Evolutionary conservation across 2,888 invertebrate genomes (phyloP).

Genomic region (Dynastes grantii): DNA sequence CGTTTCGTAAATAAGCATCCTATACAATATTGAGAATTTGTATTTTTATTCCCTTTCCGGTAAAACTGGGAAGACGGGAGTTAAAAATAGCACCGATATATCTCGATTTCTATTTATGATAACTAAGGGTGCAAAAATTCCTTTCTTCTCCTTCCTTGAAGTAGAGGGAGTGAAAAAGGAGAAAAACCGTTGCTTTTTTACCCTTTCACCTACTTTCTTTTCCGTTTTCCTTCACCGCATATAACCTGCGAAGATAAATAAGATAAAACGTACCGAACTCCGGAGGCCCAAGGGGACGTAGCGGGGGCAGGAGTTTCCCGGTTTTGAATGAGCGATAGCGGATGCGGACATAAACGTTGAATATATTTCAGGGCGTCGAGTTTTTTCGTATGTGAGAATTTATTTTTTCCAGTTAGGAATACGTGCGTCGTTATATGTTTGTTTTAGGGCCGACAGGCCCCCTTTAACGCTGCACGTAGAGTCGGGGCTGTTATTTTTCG

Average conservation of each 20-base stretch:
- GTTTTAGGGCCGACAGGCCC: neutral
- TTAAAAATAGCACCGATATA: conserved; percentile 30
- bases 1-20: too few relatives aligned
- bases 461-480: too few relatives aligned
- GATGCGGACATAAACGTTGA: conserved; percentile 33
- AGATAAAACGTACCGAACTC: conserved; percentile 19
- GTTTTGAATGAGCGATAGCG: conserved; percentile 36
- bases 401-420: conserved; percentile 16
- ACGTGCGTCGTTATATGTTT: neutral
- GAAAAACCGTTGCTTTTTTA: too few relatives aligned
- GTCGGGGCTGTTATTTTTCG: too few relatives aligned
- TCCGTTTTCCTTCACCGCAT: neutral
- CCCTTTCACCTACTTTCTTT: too few relatives aligned
- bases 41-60: too few relatives aligned
- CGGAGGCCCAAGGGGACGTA: conserved; percentile 26
- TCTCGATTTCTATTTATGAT: conserved; percentile 45
- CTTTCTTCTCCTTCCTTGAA: neutral
- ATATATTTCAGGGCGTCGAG: conserved; percentile 15
- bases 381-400: conserved; percentile 16
- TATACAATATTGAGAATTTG: too few relatives aligned
- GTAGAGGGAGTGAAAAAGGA: too few relatives aligned
- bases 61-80: neutral
- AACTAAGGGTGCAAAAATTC: conserved; percentile 37
- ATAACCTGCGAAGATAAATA: conserved; percentile 28
- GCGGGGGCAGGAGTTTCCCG: neutral